Evolutionary conservation across 1,140 invertebrate species (phyloP).

Genomic region (Microplitis demolitor): DNA sequence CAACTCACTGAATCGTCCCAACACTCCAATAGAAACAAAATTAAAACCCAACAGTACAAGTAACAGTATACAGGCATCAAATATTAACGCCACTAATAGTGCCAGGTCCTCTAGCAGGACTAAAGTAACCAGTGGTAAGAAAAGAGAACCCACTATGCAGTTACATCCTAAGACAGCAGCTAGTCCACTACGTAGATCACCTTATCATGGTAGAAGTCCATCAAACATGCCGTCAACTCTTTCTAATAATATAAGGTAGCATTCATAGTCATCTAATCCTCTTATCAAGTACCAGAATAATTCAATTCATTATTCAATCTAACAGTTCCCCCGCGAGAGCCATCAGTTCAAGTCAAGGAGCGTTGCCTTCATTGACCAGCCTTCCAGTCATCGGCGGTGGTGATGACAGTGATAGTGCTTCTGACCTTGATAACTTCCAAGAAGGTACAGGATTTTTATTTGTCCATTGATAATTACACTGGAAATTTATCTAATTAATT

Average conservation of each 20-base stretch:
- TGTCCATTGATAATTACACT: too few relatives aligned
- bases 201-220: constrained; percentile 61
- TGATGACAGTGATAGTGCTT: constrained; percentile 11
- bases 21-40: constrained; percentile 58
- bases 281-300: too few relatives aligned
- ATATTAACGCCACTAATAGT: constrained; percentile 59
- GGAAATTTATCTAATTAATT: too few relatives aligned
- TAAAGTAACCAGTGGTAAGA: constrained; percentile 66
- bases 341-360: constrained; percentile 38
- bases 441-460: too few relatives aligned
- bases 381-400: constrained; percentile 72
- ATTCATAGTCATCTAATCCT: too few relatives aligned
- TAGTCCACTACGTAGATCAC: constrained; percentile 63
- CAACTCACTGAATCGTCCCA: constrained; percentile 41
- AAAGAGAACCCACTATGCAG: constrained; percentile 61
- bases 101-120: constrained; percentile 67
- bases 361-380: constrained; percentile 66
- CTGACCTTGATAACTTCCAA: constrained; percentile 66
- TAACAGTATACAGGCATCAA: too few relatives aligned
- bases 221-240: constrained; percentile 43
- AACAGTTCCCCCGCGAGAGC: constrained; percentile 63
- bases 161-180: constrained; percentile 56
- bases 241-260: constrained; percentile 47
- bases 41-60: constrained; percentile 19
- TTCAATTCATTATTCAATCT: background rate